These are phyloP conservation scores for Eremobia ochroleuca DNA, from an alignment of 2,888 invertebrate genomes.

Conservation along the genomic window DNA sequence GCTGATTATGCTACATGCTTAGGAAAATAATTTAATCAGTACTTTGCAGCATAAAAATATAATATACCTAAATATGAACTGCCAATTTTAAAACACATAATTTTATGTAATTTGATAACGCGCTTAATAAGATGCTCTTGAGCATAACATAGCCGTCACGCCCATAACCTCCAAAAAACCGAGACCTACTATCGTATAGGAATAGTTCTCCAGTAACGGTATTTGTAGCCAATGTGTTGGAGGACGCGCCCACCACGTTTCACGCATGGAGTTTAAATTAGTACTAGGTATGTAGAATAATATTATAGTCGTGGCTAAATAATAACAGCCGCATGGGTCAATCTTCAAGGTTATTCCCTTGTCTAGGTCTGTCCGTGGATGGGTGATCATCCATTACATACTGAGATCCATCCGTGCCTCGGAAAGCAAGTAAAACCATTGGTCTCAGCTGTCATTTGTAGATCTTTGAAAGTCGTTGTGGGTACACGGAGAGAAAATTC, in stretches of 20 bases:
- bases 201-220: constrained; percentile 51
- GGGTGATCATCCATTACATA: neutral
- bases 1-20: too few species aligned
- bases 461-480: too few species aligned
- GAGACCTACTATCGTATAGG: constrained; percentile 22
- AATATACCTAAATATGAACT: neutral
- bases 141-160: constrained; percentile 50
- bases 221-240: constrained; percentile 45
- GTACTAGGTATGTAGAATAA: neutral
- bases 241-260: constrained; percentile 48
- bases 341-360: neutral
- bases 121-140: constrained; percentile 43
- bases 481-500: too few species aligned
- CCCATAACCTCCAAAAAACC: constrained; percentile 49
- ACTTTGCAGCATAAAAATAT: neutral
- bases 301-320: neutral
- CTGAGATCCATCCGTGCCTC: too few species aligned
- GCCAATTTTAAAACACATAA: constrained; percentile 25
- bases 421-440: too few species aligned
- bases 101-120: constrained; percentile 36
- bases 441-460: too few species aligned
- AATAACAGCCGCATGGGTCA: neutral
- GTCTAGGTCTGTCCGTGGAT: neutral
- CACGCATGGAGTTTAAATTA: constrained; percentile 43
- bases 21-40: neutral